Evolutionary conservation across 2,888 invertebrate species (phyloP), one percentile per base, ranked within the genome.

Genomic region (Pterostichus madidus): DNA sequence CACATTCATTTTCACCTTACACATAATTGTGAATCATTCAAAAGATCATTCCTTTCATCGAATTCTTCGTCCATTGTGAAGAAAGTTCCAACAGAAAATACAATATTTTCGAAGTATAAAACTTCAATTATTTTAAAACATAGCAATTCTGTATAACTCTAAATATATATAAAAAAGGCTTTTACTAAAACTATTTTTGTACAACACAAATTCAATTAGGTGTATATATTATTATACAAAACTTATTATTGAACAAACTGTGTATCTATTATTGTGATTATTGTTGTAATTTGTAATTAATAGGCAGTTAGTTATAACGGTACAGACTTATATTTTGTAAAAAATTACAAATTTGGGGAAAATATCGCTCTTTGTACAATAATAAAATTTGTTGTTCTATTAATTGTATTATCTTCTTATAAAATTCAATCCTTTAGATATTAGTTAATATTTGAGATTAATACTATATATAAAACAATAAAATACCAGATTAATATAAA

Each of bases 141-240:
- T 8, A 61, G 61, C 17, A 64, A 79, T 49, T 79, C 79, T 46
- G 79, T 79, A 31, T 79, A 64, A n/a, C 11, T 78, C 7, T 0
- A 64, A 64, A 64, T 64, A 35, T 59, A 31, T 7, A 39, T 39
- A 8, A 24, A 8, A 24, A 24, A 24, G 11, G 17, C 31, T 59
- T 59, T 24, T 59, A 31, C 17, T 11, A 24, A 7, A 64, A 44
- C 39, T 71, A 44, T 71, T 71, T 71, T 71, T 44, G 44, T 71
- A 71, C 44, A 11, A 44, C 35, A 10, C 49, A 5, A n/a, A 49
- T 49, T 11, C n/a, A 49, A 49, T 49, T 49, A 11, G n/a, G 0
- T 71, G 68, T 71, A 71, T 3, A 71, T 68, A 68, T 68, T 44
- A 32, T 68, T 5, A 13, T 64, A 64, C 39, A 39, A 31, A 61